phyloP scores from a whole-genome alignment of 1,140 invertebrate genomes.

The Aphidius gifuensis region DNA sequence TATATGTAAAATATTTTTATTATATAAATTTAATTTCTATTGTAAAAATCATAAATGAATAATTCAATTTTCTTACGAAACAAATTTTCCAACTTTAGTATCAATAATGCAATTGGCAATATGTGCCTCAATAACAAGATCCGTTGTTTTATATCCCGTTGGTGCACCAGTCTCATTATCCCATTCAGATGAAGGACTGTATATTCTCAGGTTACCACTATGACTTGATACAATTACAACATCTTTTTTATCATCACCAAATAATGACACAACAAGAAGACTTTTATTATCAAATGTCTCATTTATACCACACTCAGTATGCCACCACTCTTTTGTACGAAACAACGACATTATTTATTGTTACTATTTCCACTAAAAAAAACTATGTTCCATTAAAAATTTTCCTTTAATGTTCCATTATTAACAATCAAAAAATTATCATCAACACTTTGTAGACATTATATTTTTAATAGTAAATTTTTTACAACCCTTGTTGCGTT shows the following conservation, averaged over 20 bases:
- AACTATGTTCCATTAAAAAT: too few relatives aligned
- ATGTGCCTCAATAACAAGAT: slow-evolving; percentile 69
- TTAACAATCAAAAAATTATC: too few relatives aligned
- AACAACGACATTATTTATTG: slow-evolving; percentile 70
- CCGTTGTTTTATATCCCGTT: slow-evolving; percentile 61
- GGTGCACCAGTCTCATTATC: slow-evolving; percentile 47
- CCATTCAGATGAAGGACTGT: slow-evolving; percentile 57
- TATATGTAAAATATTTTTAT: background rate
- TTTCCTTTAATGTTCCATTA: too few relatives aligned
- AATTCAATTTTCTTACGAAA: slow-evolving; percentile 61
- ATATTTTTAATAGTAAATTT: too few relatives aligned
- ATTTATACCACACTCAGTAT: slow-evolving; percentile 60
- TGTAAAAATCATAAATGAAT: too few relatives aligned
- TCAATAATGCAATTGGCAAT: slow-evolving; percentile 69
- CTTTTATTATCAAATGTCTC: slow-evolving; percentile 65
- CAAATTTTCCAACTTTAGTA: slow-evolving; percentile 67
- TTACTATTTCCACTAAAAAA: too few relatives aligned
- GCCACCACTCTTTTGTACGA: slow-evolving; percentile 77
- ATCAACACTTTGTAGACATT: too few relatives aligned
- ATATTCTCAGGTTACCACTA: slow-evolving; percentile 68
- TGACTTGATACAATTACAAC: slow-evolving; percentile 70
- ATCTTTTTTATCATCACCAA: slow-evolving; percentile 61
- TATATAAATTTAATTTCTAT: background rate
- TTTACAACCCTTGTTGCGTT: too few relatives aligned
- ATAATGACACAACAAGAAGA: slow-evolving; percentile 63